Percentiles rank a stretch among this genome's conserved stretches.
phyloP scores from a whole-genome alignment of 1,140 invertebrate species.

The Bombus confusus region DNA sequence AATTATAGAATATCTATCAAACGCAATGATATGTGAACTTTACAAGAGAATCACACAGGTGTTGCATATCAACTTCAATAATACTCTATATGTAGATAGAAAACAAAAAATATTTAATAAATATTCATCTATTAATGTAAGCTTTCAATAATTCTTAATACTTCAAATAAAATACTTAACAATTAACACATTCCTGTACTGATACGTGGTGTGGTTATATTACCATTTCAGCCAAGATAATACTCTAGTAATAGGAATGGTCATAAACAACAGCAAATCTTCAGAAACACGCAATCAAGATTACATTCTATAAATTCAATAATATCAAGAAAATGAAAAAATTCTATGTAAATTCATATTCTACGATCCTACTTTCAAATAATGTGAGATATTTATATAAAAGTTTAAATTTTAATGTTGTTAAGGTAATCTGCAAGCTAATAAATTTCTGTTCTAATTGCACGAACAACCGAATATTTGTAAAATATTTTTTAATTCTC shows the following conservation, averaged over 20 bases:
- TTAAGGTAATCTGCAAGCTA: neutral
- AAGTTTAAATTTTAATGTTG: neutral
- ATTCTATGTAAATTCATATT: neutral
- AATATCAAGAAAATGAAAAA: too few relatives aligned
- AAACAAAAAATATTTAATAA: constrained; percentile 14
- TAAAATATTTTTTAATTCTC: constrained; percentile 9
- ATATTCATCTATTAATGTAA: neutral
- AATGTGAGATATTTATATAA: neutral
- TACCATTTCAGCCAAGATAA: neutral
- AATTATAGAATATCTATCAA: neutral
- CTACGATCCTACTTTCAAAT: neutral
- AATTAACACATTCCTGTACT: neutral
- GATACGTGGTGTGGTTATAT: neutral
- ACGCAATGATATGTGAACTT: neutral
- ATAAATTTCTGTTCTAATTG: neutral
- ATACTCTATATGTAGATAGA: neutral
- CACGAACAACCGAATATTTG: neutral
- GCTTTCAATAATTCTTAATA: neutral
- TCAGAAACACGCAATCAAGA: too few relatives aligned
- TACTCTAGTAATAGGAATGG: too few relatives aligned
- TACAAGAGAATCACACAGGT: neutral
- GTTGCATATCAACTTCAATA: constrained; percentile 14
- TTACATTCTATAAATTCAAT: neutral
- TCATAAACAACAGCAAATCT: too few relatives aligned
- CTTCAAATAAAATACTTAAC: neutral